phyloP scores from a whole-genome alignment of 2,113 vertebrate genomes.

The Acinonyx jubatus region DNA sequence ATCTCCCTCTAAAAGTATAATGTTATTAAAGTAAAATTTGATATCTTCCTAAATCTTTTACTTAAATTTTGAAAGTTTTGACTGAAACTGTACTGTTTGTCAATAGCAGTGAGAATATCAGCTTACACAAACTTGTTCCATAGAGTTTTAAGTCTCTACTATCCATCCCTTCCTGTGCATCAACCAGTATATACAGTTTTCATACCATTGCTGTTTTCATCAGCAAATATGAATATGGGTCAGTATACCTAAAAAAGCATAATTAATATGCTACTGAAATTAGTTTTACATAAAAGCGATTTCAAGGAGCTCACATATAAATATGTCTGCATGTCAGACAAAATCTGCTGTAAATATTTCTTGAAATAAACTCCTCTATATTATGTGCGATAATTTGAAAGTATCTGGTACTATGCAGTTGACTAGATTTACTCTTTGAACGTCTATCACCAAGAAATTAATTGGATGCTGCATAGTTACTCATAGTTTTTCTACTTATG shows the following conservation, averaged over 20 bases:
- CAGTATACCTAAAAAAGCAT: not conserved
- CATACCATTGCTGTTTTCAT: not conserved
- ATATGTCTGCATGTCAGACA: not conserved
- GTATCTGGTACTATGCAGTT: not conserved
- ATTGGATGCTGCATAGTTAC: constrained; percentile 61
- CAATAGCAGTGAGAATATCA: not conserved
- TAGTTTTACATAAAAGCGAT: not conserved
- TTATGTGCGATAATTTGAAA: constrained; percentile 22
- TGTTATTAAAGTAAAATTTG: not conserved
- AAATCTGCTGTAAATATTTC: constrained; percentile 26
- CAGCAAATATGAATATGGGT: not conserved
- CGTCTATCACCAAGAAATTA: constrained; percentile 73
- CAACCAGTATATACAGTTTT: not conserved
- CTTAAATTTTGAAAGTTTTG: not conserved
- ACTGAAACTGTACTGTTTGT: not conserved
- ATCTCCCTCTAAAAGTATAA: not conserved
- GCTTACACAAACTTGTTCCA: not conserved
- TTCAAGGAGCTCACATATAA: constrained; percentile 21
- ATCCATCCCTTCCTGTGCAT: not conserved
- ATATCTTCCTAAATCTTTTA: not conserved
- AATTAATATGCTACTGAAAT: constrained; percentile 25
- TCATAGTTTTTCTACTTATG: constrained; percentile 68
- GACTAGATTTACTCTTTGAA: constrained; percentile 65
- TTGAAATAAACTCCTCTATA: constrained; percentile 30
- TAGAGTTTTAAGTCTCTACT: not conserved